Evolutionary conservation across 2,797 vertebrate genomes (phyloP), one percentile per base, ranked within the genome.

Genomic region (Euthynnus affinis): DNA sequence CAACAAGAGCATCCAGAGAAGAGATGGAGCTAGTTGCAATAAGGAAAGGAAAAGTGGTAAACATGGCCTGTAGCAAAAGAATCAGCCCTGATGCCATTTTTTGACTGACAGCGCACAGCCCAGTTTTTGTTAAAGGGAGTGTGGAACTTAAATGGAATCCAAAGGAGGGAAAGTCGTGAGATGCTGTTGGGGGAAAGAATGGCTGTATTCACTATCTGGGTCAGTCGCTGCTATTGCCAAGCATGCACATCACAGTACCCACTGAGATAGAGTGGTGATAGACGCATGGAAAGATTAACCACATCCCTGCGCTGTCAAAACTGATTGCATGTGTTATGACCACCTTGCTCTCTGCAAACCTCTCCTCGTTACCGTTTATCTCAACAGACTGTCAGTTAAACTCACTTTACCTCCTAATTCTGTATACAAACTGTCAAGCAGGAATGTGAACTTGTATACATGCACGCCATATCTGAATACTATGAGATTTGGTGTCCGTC

Each of bases 201-300:
- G 86, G 62, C 70, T 78, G 77, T 61, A 80, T 88, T 88, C 69
- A 85, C 84, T 91, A 89, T 91, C 88, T 93, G 87, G 92, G 92
- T 93, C 90, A 86, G 69, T 83, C 81, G 64, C 65, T 78, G 55
- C 66, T 76, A 74, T 81, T 77, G 69, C 77, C 60, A 58, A 73
- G 70, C 74, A 58, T 87, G 86, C 85, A 89, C 84, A 80, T 90
- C 85, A 76, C 74, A 60, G 86, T 75, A 79, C 77, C 89, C 56
- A 7, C 67, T 61, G 86, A 89, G 92, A 94, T 91, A 87, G 89
- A 93, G 90, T 74, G 80, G 67, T 78, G 89, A 93, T 92, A 90
- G 80, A 84, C 76, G 80, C 80, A 75, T 74, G 70, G 79, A 74
- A 63, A 87, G 81, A 91, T 92, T 90, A 92, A 89, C 85, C 81